Evolutionary conservation across 2,113 vertebrate species (phyloP).

Genomic region (Spea multiplicata): DNA sequence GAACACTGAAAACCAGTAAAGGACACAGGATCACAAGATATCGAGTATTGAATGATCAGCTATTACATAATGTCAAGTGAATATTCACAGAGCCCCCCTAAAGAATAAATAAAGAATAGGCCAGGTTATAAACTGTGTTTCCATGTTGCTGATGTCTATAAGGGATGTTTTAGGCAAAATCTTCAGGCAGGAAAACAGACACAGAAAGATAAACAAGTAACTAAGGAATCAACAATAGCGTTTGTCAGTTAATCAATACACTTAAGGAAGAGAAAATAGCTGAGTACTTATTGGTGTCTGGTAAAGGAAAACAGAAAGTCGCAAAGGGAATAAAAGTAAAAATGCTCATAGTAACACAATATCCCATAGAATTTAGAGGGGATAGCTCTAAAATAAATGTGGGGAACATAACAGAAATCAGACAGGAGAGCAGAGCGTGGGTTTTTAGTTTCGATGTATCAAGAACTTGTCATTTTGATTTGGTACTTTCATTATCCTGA

Average conservation of each 20-base stretch:
- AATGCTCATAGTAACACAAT: constrained; percentile 27
- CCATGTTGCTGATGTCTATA: not conserved
- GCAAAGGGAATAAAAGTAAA: constrained; percentile 16
- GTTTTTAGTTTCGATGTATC: constrained; percentile 14
- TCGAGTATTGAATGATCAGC: no score
- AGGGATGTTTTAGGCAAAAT: no score
- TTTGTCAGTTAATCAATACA: constrained; percentile 37
- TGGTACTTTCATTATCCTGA: constrained; percentile 26
- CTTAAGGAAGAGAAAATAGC: constrained; percentile 20
- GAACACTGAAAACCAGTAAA: no score
- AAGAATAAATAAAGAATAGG: no score
- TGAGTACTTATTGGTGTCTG: constrained; percentile 24
- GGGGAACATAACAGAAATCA: constrained; percentile 24
- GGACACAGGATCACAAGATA: no score
- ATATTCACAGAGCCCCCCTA: no score
- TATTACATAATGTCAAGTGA: no score
- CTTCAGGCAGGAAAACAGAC: constrained; percentile 6
- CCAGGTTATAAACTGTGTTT: not conserved
- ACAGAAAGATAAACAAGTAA: not conserved
- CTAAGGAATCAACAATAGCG: constrained; percentile 14
- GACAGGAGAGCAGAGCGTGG: constrained; percentile 18
- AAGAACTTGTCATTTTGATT: constrained; percentile 14
- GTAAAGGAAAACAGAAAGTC: constrained; percentile 6
- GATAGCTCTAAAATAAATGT: constrained; percentile 22
- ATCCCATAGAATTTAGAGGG: constrained; percentile 5